Evolutionary conservation across 2,113 vertebrate species (phyloP), one percentile per base, ranked within the genome.

Genomic region (Solea senegalensis): DNA sequence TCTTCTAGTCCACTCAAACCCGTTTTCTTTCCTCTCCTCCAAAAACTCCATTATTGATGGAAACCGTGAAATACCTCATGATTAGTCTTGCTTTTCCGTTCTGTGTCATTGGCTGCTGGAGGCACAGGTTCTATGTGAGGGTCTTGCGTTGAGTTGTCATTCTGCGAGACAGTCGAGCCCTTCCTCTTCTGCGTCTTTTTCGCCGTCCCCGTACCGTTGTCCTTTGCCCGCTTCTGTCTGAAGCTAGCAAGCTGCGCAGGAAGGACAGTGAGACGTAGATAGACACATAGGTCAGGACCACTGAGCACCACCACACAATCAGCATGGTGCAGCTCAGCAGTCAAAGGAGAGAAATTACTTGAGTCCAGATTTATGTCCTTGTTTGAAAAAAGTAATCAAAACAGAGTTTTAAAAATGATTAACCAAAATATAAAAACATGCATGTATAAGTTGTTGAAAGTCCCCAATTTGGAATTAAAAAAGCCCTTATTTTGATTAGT

Each of bases 101-200:
- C 66, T 2, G 58, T 9, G 44, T 65, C 44, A 14, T 12, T 46
- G 15, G 65, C 54, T 1, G 82, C 61, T 41, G 51, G 62, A 16
- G 7, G 44, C 2, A 57, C 26, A 2, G 77, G n/a, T 39, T 81
- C 89, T 93, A 94, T 48, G 73, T 71, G 52, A 39, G 48, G 2
- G 49, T 89, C 88, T 90, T 94, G 82, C 55, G 80, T 26, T 51
- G 91, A 9, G 74, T 61, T 0, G 78, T 89, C 90, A 91, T 89
- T 80, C 78, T 80, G 78, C 83, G 90, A 21, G 88, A 79, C 80
- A 92, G 65, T 34, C 90, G 82, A 64, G 85, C 91, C 83, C 92
- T 94, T 94, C 92, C 90, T 93, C 92, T 93, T 94, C 90, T 41
- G 46, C 89, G 92, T 88, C 92, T 94, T 94, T 92, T 94, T 94